Percentiles rank a stretch among this genome's conserved stretches.
These are phyloP conservation scores for Condylura cristata DNA, from an alignment of 2,113 vertebrate species.

Conservation along the genomic window DNA sequence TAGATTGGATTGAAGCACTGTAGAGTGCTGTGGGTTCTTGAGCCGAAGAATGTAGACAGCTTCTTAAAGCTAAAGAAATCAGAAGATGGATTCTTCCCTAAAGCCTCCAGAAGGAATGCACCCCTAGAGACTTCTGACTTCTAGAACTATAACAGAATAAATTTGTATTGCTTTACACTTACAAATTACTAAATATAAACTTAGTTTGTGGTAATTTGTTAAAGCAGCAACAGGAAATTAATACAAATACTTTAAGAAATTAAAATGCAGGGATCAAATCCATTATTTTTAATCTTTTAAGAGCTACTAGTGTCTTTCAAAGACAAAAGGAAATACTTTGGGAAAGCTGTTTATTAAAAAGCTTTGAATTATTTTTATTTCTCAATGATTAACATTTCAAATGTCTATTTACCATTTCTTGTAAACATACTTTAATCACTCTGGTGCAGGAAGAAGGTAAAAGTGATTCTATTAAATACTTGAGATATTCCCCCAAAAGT, in stretches of 20 bases:
- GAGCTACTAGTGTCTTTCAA: not conserved
- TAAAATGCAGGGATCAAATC: not conserved
- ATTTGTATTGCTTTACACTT: not conserved
- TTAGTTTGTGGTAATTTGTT: not conserved
- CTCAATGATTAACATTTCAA: not conserved
- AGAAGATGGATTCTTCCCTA: not conserved
- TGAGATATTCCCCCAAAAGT: not conserved
- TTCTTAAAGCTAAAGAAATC: not conserved
- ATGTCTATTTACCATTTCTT: not conserved
- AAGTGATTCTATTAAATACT: not conserved
- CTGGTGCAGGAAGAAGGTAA: not conserved
- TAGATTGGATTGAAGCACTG: not conserved
- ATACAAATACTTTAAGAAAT: not conserved
- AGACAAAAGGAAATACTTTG: not conserved
- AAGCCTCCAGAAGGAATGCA: not conserved
- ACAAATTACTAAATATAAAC: too few species aligned
- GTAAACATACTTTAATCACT: not conserved
- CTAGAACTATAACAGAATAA: not conserved
- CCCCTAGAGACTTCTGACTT: not conserved
- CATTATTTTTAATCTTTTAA: not conserved
- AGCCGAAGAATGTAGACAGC: not conserved
- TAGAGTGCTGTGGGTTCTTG: not conserved
- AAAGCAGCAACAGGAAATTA: not conserved
- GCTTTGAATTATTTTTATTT: not conserved
- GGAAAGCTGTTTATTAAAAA: slow-evolving; percentile 10